phyloP scores from a whole-genome alignment of 2,888 invertebrate species.

The Cryptophagus acutangulus region DNA sequence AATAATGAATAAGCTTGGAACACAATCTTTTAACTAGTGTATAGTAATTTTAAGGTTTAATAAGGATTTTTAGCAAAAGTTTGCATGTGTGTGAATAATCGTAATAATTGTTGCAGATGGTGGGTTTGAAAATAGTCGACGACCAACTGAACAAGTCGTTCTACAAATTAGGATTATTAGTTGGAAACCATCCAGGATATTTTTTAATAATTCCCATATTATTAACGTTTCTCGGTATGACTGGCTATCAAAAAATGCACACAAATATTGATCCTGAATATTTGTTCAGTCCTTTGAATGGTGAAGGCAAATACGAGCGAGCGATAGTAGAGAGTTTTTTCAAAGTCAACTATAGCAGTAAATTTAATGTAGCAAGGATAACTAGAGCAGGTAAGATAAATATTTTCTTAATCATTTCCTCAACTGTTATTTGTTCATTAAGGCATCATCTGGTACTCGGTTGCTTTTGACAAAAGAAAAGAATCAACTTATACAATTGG shows the following conservation, averaged over 20 bases:
- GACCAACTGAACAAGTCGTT: slow-evolving; percentile 73
- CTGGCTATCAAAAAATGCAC: slow-evolving; percentile 79
- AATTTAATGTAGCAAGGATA: slow-evolving; percentile 81
- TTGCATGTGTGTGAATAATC: not conserved
- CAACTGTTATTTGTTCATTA: too few relatives aligned
- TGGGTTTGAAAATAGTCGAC: slow-evolving; percentile 73
- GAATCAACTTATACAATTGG: too few relatives aligned
- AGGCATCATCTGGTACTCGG: too few relatives aligned
- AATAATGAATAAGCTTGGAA: too few relatives aligned
- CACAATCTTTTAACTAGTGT: too few relatives aligned
- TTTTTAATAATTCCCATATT: slow-evolving; percentile 84
- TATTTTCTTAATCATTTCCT: not conserved
- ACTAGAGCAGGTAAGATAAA: slow-evolving; percentile 70
- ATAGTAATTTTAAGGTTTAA: too few relatives aligned
- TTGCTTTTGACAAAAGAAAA: too few relatives aligned
- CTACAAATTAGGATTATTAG: slow-evolving; percentile 72
- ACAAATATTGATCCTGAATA: slow-evolving; percentile 94
- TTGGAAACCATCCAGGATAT: slow-evolving; percentile 80
- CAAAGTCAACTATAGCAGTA: slow-evolving; percentile 81
- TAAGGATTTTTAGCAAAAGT: not conserved
- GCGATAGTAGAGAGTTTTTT: slow-evolving; percentile 77
- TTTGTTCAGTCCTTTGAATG: slow-evolving; percentile 83
- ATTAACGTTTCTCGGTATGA: slow-evolving; percentile 73
- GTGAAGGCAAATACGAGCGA: slow-evolving; percentile 77
- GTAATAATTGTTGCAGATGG: slow-evolving; percentile 57